Percentiles rank a stretch among this genome's conserved stretches.
Conservation (phyloP, 2,797 vertebrate genomes). For the Caiman crocodilus region DNA sequence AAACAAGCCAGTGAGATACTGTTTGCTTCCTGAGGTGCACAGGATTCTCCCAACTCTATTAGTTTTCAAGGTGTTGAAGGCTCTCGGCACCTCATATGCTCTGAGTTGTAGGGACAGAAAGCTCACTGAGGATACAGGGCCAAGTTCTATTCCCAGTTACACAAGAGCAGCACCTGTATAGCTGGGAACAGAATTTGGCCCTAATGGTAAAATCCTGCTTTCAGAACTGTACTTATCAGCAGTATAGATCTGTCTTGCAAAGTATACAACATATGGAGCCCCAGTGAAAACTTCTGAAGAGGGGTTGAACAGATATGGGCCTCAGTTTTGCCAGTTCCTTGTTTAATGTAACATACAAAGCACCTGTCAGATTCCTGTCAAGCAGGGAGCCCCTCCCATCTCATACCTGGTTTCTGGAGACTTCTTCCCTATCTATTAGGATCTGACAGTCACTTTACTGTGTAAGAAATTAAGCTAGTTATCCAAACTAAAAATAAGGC, state of each 20-base stretch:
- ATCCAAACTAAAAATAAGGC: not conserved
- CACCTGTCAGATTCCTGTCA: not conserved
- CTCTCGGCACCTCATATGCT: not conserved
- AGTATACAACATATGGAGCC: not conserved
- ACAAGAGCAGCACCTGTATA: not conserved
- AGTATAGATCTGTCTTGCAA: not conserved
- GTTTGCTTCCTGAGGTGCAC: not conserved
- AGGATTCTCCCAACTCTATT: not conserved
- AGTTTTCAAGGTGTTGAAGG: not conserved
- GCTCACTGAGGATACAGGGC: not conserved
- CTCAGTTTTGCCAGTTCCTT: not conserved
- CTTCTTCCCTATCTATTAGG: not conserved
- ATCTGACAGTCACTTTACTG: not conserved
- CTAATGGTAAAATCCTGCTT: not conserved
- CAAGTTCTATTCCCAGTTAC: not conserved
- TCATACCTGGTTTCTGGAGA: not conserved
- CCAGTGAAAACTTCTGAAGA: not conserved
- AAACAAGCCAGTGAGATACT: not conserved
- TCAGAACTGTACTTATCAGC: not conserved
- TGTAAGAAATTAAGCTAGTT: not conserved
- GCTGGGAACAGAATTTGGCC: not conserved
- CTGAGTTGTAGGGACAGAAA: not conserved
- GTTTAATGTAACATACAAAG: not conserved
- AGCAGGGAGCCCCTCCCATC: not conserved
- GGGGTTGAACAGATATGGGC: not conserved